Evolutionary conservation across 2,797 vertebrate species (phyloP).

Genomic region (Tolypeutes matacus): DNA sequence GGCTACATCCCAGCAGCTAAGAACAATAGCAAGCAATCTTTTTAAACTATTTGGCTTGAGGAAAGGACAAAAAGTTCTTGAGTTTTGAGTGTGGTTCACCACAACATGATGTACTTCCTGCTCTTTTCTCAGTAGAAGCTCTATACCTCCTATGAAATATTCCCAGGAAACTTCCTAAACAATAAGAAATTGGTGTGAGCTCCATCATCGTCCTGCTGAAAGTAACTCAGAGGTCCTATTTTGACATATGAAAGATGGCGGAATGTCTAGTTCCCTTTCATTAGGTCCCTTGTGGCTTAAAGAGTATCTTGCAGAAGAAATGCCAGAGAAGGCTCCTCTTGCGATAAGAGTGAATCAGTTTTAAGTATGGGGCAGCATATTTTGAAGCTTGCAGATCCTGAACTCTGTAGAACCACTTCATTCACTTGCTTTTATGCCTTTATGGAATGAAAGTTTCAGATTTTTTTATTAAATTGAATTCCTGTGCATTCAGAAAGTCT

Average conservation of each 20-base stretch:
- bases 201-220: neutral
- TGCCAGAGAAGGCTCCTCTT: neutral
- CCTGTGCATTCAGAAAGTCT: neutral
- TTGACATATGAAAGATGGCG: neutral
- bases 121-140: slow-evolving; percentile 29
- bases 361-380: neutral
- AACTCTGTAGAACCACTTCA: neutral
- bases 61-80: slow-evolving; percentile 43
- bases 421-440: neutral
- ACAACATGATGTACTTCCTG: neutral
- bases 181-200: neutral
- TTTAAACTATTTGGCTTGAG: slow-evolving; percentile 38
- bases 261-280: neutral
- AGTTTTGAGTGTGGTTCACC: neutral
- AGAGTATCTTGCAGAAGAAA: neutral
- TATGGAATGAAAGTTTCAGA: neutral
- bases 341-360: neutral
- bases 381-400: neutral
- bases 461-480: slow-evolving; percentile 14
- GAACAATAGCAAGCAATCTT: slow-evolving; percentile 55
- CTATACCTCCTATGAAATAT: neutral
- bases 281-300: neutral
- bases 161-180: neutral
- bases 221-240: neutral
- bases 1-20: neutral